These are phyloP conservation scores for Emydura subglobosa DNA, from an alignment of 2,113 vertebrate genomes.

Conservation along the genomic window DNA sequence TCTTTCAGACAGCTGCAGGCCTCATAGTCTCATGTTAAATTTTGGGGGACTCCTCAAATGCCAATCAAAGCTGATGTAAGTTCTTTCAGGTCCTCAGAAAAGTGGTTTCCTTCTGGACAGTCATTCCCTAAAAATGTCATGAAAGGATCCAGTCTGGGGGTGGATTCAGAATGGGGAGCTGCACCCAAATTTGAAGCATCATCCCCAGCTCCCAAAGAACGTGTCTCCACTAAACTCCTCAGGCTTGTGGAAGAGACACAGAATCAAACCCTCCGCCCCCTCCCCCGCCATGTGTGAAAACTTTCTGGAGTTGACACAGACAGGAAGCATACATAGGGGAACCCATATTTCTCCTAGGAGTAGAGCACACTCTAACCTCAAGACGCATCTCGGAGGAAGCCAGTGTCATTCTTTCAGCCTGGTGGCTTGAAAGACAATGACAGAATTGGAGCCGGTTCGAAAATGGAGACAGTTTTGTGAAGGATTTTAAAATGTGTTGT, in stretches of 20 bases:
- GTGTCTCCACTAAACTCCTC: not conserved
- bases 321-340: not conserved
- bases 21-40: not conserved
- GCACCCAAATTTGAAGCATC: not conserved
- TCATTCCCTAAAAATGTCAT: not conserved
- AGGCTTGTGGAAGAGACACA: not conserved
- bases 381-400: not conserved
- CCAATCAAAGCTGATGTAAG: not conserved
- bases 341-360: not conserved
- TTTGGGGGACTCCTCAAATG: not conserved
- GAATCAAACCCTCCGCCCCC: not conserved
- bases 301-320: not conserved
- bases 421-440: not conserved
- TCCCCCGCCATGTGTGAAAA: not conserved
- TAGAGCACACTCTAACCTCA: fast-evolving
- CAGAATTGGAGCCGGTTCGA: not conserved
- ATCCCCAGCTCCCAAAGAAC: not conserved
- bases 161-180: not conserved
- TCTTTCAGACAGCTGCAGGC: no score
- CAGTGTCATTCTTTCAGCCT: not conserved
- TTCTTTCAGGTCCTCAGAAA: not conserved
- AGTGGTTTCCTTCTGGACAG: not conserved
- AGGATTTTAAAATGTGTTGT: fast-evolving
- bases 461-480: not conserved
- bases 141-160: not conserved